These are phyloP conservation scores for Rhaphigaster nebulosa DNA, from an alignment of 2,888 invertebrate species.

Conservation along the genomic window DNA sequence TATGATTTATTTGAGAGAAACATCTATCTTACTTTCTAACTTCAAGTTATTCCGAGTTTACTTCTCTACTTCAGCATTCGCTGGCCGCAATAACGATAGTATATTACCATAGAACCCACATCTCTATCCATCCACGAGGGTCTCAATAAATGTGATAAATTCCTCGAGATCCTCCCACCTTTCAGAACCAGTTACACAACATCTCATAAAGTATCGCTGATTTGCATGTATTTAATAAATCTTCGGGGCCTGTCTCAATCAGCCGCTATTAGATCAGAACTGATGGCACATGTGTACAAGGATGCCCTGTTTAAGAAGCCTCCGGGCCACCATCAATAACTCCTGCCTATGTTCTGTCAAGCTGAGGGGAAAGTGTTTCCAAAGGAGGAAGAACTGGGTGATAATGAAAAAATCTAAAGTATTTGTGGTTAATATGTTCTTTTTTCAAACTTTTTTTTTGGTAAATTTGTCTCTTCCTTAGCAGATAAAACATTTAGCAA, in stretches of 20 bases:
- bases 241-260: not conserved
- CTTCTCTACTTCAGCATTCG: not conserved
- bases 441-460: too few species aligned
- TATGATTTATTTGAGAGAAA: not conserved
- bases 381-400: not conserved
- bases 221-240: constrained; percentile 32
- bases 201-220: not conserved
- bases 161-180: not conserved
- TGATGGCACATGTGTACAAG: not conserved
- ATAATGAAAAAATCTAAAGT: not conserved
- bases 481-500: too few species aligned
- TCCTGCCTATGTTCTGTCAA: not conserved
- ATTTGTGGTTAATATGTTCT: not conserved
- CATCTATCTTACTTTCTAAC: not conserved
- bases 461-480: too few species aligned
- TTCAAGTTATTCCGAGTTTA: not conserved
- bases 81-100: not conserved
- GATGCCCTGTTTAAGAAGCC: not conserved
- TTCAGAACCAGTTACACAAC: not conserved
- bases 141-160: not conserved
- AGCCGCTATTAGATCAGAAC: not conserved
- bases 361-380: not conserved
- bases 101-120: not conserved
- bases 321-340: not conserved
- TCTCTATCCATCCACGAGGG: not conserved